Conservation (phyloP, 2,888 invertebrate genomes). For the Melieria picta region DNA sequence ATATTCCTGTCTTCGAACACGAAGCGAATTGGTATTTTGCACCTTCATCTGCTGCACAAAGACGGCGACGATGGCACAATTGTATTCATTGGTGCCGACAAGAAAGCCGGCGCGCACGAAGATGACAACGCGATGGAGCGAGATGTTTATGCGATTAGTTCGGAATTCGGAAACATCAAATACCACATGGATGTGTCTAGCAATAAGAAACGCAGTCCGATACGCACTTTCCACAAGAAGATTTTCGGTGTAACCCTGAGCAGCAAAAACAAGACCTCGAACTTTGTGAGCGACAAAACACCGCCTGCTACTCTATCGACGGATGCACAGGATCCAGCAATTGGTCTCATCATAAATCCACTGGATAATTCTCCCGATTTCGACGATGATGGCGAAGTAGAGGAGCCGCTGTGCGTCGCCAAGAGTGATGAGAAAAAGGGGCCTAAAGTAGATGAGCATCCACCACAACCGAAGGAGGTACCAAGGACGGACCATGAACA, state of each 20-base stretch:
- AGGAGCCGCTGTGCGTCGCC: slow-evolving; percentile 24
- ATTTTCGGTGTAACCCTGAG: slow-evolving; percentile 65
- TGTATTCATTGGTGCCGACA: slow-evolving; percentile 29
- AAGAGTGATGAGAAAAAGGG: slow-evolving; percentile 18
- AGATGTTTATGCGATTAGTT: slow-evolving; percentile 84
- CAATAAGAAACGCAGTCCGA: slow-evolving; percentile 64
- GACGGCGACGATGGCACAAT: slow-evolving; percentile 62
- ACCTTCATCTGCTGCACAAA: slow-evolving; percentile 72
- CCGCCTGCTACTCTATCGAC: slow-evolving; percentile 42
- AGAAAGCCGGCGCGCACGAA: slow-evolving; percentile 52
- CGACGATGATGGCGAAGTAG: slow-evolving; percentile 55
- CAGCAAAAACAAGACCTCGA: slow-evolving; percentile 64
- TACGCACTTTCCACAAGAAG: slow-evolving; percentile 64
- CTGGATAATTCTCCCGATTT: slow-evolving; percentile 66
- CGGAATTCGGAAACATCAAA: slow-evolving; percentile 80
- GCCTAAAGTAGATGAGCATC: background rate
- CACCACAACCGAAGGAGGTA: background rate
- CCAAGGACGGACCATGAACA: background rate
- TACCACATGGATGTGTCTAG: slow-evolving; percentile 60
- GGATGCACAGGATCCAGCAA: slow-evolving; percentile 53
- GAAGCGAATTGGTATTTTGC: slow-evolving; percentile 82
- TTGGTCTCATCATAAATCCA: slow-evolving; percentile 76
- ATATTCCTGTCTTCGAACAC: slow-evolving; percentile 83
- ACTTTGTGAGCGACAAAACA: slow-evolving; percentile 62
- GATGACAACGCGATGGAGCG: slow-evolving; percentile 57